Evolutionary conservation across 2,888 invertebrate genomes (phyloP).

Genomic region (Epistrophe eligans): DNA sequence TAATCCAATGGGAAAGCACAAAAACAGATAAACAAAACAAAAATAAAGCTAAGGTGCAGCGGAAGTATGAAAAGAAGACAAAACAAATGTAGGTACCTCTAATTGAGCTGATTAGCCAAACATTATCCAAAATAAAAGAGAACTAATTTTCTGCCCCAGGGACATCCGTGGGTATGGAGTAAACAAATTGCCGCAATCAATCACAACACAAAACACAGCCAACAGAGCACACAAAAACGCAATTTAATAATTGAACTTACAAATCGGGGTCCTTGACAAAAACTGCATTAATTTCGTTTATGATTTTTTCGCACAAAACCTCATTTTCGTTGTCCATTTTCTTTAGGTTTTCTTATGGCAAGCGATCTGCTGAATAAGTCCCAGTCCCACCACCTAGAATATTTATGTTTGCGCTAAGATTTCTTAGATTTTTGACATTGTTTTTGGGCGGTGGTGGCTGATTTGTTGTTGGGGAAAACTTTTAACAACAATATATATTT

Average conservation of each 20-base stretch:
- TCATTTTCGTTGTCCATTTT: slow-evolving; percentile 86
- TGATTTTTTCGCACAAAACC: slow-evolving; percentile 92
- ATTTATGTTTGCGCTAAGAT: slow-evolving; percentile 4
- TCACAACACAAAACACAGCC: slow-evolving; percentile 8
- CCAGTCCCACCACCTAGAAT: slow-evolving; percentile 24
- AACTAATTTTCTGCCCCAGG: neutral
- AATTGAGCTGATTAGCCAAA: slow-evolving; percentile 9
- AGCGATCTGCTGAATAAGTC: no score
- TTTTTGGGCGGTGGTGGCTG: neutral
- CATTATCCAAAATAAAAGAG: slow-evolving; percentile 25
- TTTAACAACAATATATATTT: slow-evolving; percentile 24
- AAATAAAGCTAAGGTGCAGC: slow-evolving; percentile 2
- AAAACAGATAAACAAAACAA: neutral
- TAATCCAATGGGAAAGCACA: neutral
- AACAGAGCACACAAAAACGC: slow-evolving; percentile 28
- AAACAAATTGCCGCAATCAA: slow-evolving; percentile 10
- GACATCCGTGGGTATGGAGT: neutral
- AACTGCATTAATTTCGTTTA: slow-evolving; percentile 90
- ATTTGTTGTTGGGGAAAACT: neutral
- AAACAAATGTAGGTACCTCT: slow-evolving; percentile 1
- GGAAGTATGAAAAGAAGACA: slow-evolving; percentile 31
- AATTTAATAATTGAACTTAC: slow-evolving; percentile 85
- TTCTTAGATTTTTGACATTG: slow-evolving; percentile 36
- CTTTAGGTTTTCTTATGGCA: neutral
- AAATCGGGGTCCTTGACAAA: slow-evolving; percentile 90